Percentiles rank a stretch among this genome's conserved stretches.
Evolutionary conservation across 2,888 invertebrate genomes (phyloP).

Genomic region (Rapana venosa): DNA sequence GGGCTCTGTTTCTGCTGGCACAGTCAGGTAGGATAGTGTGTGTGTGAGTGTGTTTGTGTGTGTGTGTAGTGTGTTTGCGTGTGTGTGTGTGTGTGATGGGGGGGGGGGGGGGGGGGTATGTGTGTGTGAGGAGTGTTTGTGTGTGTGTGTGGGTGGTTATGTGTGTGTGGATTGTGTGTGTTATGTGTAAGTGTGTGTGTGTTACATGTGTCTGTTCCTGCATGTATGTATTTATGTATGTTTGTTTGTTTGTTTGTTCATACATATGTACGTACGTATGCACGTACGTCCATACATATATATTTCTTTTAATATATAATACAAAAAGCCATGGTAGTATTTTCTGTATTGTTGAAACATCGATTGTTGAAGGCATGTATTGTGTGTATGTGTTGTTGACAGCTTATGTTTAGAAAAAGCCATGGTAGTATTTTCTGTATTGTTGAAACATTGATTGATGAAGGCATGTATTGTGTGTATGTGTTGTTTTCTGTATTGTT

Average conservation of each 20-base stretch:
- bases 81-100: too few relatives aligned
- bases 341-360: too few relatives aligned
- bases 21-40: slow-evolving; percentile 31
- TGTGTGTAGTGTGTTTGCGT: neutral
- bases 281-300: neutral
- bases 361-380: too few relatives aligned
- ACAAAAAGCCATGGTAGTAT: too few relatives aligned
- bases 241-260: neutral
- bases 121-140: too few relatives aligned
- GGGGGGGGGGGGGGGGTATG: neutral
- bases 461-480: too few relatives aligned
- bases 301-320: too few relatives aligned
- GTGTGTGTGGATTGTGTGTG: neutral
- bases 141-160: slow-evolving; percentile 5
- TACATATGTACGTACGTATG: slow-evolving; percentile 6
- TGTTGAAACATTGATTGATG: too few relatives aligned
- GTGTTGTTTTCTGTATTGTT: too few relatives aligned
- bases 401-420: too few relatives aligned
- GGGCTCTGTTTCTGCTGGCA: slow-evolving; percentile 46
- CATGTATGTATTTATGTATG: neutral
- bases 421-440: too few relatives aligned
- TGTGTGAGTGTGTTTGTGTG: neutral
- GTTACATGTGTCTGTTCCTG: neutral
- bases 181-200: neutral
- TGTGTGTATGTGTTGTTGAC: too few relatives aligned